phyloP scores from a whole-genome alignment of 1,140 invertebrate genomes.

The Episyrphus balteatus region DNA sequence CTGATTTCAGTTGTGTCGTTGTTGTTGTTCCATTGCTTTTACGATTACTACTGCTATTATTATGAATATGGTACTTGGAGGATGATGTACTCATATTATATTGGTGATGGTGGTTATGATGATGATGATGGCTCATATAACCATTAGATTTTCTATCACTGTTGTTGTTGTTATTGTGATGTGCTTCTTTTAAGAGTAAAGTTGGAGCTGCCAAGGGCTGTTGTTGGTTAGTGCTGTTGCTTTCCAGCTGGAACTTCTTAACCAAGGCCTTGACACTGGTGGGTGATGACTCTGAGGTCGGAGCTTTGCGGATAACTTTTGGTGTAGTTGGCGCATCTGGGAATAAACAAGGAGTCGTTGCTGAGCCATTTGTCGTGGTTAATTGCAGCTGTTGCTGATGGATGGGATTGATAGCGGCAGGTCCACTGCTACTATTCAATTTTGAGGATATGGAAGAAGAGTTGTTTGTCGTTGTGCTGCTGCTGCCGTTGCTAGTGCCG shows the following conservation, averaged over 20 bases:
- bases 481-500: not conserved
- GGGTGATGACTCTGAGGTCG: conserved; percentile 24
- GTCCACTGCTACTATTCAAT: not conserved
- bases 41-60: conserved; percentile 8
- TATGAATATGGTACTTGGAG: not conserved
- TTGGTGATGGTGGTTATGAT: conserved; percentile 1
- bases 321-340: conserved; percentile 49
- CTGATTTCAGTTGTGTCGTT: too few relatives aligned
- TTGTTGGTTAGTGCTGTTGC: not conserved
- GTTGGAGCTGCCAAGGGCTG: too few relatives aligned
- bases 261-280: conserved; percentile 34
- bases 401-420: not conserved
- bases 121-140: not conserved
- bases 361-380: not conserved
- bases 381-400: conserved; percentile 9
- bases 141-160: too few relatives aligned
- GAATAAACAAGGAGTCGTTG: conserved; percentile 29
- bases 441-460: not conserved
- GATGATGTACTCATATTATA: not conserved
- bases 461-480: not conserved
- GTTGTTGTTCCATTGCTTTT: conserved; percentile 2
- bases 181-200: not conserved
- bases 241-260: conserved; percentile 35
- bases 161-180: not conserved
- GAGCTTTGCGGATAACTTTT: conserved; percentile 40